Evolutionary conservation across 2,797 vertebrate genomes (phyloP).

Genomic region (Poecile montanus): DNA sequence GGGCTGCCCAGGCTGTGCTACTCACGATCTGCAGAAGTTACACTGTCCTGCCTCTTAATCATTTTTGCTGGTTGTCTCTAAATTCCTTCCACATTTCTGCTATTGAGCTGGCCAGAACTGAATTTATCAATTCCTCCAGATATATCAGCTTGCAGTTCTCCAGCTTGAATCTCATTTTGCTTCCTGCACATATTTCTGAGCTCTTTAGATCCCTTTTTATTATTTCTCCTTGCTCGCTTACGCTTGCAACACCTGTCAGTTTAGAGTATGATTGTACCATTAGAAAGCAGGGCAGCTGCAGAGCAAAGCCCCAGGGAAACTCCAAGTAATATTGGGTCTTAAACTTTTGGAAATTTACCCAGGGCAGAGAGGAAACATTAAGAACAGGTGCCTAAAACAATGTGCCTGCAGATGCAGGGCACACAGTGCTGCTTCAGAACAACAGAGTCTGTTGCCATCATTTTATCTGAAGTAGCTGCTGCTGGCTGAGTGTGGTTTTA

Average conservation of each 20-base stretch:
- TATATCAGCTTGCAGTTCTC: constrained; percentile 23
- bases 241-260: constrained; percentile 2
- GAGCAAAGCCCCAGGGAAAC: not conserved
- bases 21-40: not conserved
- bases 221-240: constrained; percentile 16
- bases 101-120: not conserved
- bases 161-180: constrained; percentile 49
- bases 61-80: not conserved
- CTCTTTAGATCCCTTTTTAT: constrained; percentile 54
- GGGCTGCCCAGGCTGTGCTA: not conserved
- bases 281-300: constrained; percentile 13
- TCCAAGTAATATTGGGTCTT: not conserved
- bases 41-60: not conserved
- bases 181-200: constrained; percentile 4
- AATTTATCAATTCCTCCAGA: constrained; percentile 43
- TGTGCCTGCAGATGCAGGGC: not conserved
- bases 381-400: not conserved
- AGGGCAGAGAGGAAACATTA: not conserved
- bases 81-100: constrained; percentile 39
- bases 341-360: not conserved
- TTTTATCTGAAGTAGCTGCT: not conserved
- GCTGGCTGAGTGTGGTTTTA: not conserved
- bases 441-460: not conserved
- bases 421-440: not conserved
- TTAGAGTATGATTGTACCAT: not conserved